These are phyloP conservation scores for Notothenia rossii DNA, from an alignment of 2,113 vertebrate genomes.

Conservation along the genomic window DNA sequence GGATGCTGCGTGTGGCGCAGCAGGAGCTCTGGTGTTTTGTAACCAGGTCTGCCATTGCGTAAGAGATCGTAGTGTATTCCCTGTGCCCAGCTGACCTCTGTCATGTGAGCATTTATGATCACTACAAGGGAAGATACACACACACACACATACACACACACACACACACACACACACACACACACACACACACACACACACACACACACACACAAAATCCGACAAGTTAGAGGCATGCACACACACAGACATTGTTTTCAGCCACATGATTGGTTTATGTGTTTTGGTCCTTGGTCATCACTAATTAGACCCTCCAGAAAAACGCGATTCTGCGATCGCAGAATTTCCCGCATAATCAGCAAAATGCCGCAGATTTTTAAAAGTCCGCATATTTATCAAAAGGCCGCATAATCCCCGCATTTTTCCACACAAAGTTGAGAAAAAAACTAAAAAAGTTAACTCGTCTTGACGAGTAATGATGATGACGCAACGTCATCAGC, in stretches of 20 bases:
- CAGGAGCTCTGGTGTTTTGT: slow-evolving; percentile 55
- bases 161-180: slow-evolving; percentile 19
- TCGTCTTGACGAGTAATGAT: too few species aligned
- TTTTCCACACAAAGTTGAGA: too few species aligned
- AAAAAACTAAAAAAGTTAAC: too few species aligned
- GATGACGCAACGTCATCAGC: too few species aligned
- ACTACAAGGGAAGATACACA: slow-evolving; percentile 18
- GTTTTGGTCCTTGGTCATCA: slow-evolving; percentile 24
- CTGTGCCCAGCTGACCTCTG: slow-evolving; percentile 67
- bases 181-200: too few species aligned
- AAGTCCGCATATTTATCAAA: too few species aligned
- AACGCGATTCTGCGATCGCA: too few species aligned
- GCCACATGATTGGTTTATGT: slow-evolving; percentile 36
- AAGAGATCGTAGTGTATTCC: slow-evolving; percentile 65
- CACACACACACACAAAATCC: too few species aligned
- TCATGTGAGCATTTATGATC: slow-evolving; percentile 73
- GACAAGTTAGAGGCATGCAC: not conserved
- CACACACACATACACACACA: slow-evolving; percentile 27
- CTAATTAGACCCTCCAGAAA: too few species aligned
- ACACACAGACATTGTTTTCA: slow-evolving; percentile 31
- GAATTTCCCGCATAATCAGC: too few species aligned
- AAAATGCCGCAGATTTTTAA: too few species aligned
- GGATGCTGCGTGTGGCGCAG: slow-evolving; percentile 35
- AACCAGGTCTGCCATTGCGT: slow-evolving; percentile 59
- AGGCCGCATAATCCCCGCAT: too few species aligned